Evolutionary conservation across 2,888 invertebrate species (phyloP).

Genomic region (Agonum fuliginosum): DNA sequence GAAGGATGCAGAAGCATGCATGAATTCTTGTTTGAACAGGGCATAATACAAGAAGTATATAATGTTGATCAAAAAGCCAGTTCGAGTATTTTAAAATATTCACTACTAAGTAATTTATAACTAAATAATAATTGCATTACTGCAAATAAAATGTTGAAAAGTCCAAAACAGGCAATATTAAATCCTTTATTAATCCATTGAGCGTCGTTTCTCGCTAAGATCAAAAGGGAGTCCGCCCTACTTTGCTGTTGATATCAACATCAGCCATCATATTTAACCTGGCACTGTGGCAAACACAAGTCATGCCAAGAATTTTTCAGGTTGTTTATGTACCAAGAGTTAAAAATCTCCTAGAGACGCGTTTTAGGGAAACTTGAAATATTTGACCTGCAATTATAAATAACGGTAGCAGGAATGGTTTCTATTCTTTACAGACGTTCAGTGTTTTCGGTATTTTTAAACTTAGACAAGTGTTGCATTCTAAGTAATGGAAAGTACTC

Average conservation of each 20-base stretch:
- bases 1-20: no score
- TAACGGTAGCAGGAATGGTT: slow-evolving; percentile 24
- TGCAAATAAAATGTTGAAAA: no score
- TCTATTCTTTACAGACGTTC: slow-evolving; percentile 19
- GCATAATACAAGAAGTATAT: no score
- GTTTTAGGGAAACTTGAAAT: slow-evolving; percentile 38
- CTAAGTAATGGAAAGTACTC: no score
- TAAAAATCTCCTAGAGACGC: slow-evolving; percentile 7
- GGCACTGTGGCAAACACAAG: slow-evolving; percentile 4
- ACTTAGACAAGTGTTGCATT: slow-evolving; percentile 8
- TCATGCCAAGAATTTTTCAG: slow-evolving; percentile 35
- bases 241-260: background rate
- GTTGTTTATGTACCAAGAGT: slow-evolving; percentile 25
- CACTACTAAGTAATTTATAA: no score
- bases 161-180: no score
- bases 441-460: slow-evolving; percentile 32
- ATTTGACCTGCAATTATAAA: slow-evolving; percentile 47
- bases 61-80: no score
- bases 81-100: no score
- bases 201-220: background rate
- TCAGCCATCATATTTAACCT: slow-evolving; percentile 37
- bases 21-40: no score
- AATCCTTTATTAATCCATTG: background rate
- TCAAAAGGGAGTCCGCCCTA: background rate
- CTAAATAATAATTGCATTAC: no score